A percentile compares a stretch with the other conserved stretches of the same genome.
These are phyloP conservation scores for Taenaris catops DNA, from an alignment of 2,888 invertebrate species.

Conservation along the genomic window DNA sequence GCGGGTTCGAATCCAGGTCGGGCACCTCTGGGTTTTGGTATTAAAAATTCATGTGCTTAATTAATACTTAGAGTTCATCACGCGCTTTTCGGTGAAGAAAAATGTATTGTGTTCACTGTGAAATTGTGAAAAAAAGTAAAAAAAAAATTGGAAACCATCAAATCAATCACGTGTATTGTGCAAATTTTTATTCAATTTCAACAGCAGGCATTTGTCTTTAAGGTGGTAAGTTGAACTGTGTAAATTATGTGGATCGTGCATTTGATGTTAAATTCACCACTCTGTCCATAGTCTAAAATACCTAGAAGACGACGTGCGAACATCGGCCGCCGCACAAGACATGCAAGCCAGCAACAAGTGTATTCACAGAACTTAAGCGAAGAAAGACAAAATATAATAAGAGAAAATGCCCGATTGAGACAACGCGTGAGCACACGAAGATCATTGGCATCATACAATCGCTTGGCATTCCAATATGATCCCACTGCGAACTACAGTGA, in stretches of 20 bases:
- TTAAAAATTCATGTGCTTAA: too few species aligned
- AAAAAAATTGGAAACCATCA: conserved; percentile 17
- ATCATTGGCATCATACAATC: conserved; percentile 20
- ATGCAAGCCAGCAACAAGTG: conserved; percentile 28
- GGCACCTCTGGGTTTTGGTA: too few species aligned
- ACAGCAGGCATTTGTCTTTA: too few species aligned
- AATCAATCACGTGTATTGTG: conserved; percentile 26
- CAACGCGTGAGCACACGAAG: conserved; percentile 30
- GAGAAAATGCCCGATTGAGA: conserved; percentile 30
- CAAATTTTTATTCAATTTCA: too few species aligned
- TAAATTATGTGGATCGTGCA: conserved; percentile 27
- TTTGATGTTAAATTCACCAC: conserved; percentile 28
- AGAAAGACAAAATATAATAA: conserved; percentile 16
- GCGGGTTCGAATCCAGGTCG: too few species aligned
- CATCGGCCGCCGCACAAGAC: conserved; percentile 32
- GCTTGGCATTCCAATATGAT: too few species aligned
- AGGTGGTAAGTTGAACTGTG: conserved; percentile 26
- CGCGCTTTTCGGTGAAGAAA: too few species aligned
- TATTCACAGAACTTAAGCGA: conserved; percentile 28
- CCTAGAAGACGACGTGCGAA: conserved; percentile 31
- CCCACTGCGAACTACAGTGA: conserved; percentile 30
- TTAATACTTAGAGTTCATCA: too few species aligned
- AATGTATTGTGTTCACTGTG: conserved; percentile 21
- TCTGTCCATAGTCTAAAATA: conserved; percentile 31
- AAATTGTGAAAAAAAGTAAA: conserved; percentile 16